These are phyloP conservation scores for Megaceryle torquata DNA, from an alignment of 2,113 vertebrate species.

Conservation along the genomic window DNA sequence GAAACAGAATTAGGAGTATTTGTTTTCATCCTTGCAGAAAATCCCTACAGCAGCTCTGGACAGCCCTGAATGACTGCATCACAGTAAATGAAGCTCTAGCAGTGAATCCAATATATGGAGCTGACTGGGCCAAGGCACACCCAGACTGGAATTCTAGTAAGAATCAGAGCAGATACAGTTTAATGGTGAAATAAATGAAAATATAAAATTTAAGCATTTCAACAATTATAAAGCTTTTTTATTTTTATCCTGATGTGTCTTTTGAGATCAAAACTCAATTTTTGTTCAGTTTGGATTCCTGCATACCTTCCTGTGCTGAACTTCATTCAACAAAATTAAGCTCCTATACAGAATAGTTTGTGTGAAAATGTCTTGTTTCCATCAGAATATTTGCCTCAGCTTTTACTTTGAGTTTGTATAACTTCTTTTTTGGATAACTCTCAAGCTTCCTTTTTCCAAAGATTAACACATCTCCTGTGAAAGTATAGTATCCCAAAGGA, in stretches of 20 bases:
- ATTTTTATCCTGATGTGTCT: background rate
- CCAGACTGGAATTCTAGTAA: background rate
- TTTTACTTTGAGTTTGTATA: background rate
- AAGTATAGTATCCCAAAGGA: background rate
- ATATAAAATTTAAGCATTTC: background rate
- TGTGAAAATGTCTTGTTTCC: background rate
- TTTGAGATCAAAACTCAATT: background rate
- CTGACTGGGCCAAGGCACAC: background rate
- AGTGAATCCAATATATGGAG: background rate
- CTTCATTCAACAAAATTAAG: background rate
- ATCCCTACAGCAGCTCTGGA: background rate
- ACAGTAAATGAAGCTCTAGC: background rate
- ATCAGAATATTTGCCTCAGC: background rate
- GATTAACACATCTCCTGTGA: background rate
- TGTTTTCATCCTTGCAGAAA: background rate
- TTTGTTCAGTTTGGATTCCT: background rate
- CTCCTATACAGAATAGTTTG: background rate
- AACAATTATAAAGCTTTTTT: background rate
- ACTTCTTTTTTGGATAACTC: background rate
- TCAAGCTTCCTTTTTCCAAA: background rate
- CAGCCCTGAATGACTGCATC: background rate
- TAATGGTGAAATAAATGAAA: constrained; percentile 6
- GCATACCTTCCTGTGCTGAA: background rate
- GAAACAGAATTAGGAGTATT: background rate
- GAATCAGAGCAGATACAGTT: background rate